These are phyloP conservation scores for Catharus minimus DNA, from an alignment of 2,113 vertebrate species.

Conservation along the genomic window DNA sequence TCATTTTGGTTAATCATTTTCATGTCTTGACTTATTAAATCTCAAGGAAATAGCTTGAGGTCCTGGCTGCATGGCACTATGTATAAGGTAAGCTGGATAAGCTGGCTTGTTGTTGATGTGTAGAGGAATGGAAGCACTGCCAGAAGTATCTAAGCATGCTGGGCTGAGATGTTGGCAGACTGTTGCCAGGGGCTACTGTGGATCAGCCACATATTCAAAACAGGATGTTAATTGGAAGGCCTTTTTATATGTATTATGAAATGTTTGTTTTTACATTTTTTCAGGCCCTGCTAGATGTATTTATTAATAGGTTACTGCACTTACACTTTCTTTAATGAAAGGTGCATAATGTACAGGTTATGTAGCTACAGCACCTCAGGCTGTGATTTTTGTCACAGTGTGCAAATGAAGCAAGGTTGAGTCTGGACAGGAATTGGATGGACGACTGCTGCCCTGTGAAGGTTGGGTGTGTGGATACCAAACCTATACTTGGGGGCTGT, in stretches of 20 bases:
- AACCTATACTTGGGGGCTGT: not conserved
- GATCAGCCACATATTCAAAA: slow-evolving; percentile 22
- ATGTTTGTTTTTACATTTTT: slow-evolving; percentile 50
- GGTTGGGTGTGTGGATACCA: not conserved
- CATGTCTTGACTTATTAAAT: slow-evolving; percentile 65
- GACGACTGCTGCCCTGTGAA: not conserved
- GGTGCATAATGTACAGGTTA: not conserved
- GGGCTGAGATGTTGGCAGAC: slow-evolving; percentile 35
- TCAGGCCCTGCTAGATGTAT: slow-evolving; percentile 1
- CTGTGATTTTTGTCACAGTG: slow-evolving; percentile 24
- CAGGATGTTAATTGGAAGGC: slow-evolving; percentile 49
- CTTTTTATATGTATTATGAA: slow-evolving; percentile 38
- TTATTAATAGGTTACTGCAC: slow-evolving; percentile 4
- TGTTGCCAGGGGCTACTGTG: slow-evolving; percentile 35
- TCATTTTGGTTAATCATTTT: slow-evolving; percentile 70
- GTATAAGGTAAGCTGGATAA: slow-evolving; percentile 62
- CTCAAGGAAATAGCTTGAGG: slow-evolving; percentile 66
- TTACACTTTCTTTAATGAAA: slow-evolving; percentile 12
- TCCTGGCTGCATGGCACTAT: slow-evolving; percentile 16
- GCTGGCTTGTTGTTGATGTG: slow-evolving; percentile 48
- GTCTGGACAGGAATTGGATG: not conserved
- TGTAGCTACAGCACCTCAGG: not conserved
- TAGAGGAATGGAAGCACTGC: slow-evolving; percentile 40
- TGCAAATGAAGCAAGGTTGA: not conserved
- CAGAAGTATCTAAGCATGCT: slow-evolving; percentile 33